Evolutionary conservation across 1,140 invertebrate genomes (phyloP).

Genomic region (Drosophila tropicalis): DNA sequence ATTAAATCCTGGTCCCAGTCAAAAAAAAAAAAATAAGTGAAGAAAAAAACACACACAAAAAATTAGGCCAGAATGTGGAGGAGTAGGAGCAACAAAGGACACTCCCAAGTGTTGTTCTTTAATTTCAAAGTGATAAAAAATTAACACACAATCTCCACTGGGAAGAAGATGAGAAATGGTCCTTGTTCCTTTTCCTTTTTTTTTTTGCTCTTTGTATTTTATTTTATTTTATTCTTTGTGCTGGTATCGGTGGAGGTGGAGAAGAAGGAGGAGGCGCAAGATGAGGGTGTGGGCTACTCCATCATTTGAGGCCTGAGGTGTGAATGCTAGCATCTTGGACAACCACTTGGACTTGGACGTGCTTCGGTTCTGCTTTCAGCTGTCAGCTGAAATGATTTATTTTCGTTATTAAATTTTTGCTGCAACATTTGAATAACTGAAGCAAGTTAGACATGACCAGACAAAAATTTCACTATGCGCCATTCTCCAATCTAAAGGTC

Average conservation of each 20-base stretch:
- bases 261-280: too few species aligned
- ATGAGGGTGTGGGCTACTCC: conserved; percentile 22
- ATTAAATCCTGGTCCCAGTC: conserved; percentile 31
- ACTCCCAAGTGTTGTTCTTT: conserved; percentile 77
- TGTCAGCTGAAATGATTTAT: conserved; percentile 78
- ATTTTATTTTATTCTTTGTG: conserved; percentile 6
- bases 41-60: conserved; percentile 29
- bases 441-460: conserved; percentile 7
- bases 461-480: not conserved
- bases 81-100: conserved; percentile 22
- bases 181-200: conserved; percentile 46
- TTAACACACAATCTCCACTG: conserved; percentile 56
- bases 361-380: conserved; percentile 54
- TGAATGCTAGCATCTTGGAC: conserved; percentile 39
- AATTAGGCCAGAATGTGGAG: conserved; percentile 34
- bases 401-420: conserved; percentile 78
- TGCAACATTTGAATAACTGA: conserved; percentile 67
- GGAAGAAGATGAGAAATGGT: conserved; percentile 59
- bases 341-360: conserved; percentile 19
- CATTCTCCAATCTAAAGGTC: not conserved
- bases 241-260: not conserved
- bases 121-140: conserved; percentile 81
- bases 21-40: conserved; percentile 14
- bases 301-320: conserved; percentile 64
- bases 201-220: conserved; percentile 20